A percentile compares a stretch with the other conserved stretches of the same genome.
These are phyloP conservation scores for Tamias sibiricus DNA, from an alignment of 2,113 vertebrate genomes.

Conservation along the genomic window DNA sequence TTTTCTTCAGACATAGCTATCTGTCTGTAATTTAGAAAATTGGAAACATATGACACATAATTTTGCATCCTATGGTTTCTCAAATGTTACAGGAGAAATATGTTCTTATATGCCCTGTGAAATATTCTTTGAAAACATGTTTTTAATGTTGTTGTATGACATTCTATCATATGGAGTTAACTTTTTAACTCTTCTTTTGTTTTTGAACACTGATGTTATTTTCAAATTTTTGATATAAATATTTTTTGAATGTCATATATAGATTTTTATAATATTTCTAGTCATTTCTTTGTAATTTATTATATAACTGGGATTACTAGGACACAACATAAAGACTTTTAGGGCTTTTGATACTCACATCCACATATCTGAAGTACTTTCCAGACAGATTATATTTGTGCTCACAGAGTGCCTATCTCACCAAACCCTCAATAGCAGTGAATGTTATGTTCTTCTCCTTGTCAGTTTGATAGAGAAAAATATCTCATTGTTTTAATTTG, in stretches of 20 bases:
- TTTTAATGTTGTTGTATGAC: neutral
- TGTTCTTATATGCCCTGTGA: neutral
- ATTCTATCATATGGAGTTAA: neutral
- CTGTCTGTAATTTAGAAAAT: conserved; percentile 25
- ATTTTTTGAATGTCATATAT: neutral
- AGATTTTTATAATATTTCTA: neutral
- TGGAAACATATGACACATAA: neutral
- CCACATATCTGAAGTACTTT: neutral
- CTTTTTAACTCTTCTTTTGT: neutral
- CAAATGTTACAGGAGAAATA: conserved; percentile 9
- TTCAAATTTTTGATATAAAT: conserved; percentile 36
- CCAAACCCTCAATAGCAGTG: neutral
- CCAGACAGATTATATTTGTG: neutral
- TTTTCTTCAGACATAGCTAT: neutral
- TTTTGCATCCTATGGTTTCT: conserved; percentile 29
- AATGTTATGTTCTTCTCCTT: neutral
- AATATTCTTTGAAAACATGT: neutral
- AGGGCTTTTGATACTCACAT: neutral
- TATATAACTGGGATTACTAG: neutral
- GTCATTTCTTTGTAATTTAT: neutral
- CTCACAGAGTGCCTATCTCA: neutral
- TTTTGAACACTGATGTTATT: neutral
- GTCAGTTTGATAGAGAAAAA: neutral
- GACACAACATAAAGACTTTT: neutral
- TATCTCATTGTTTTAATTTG: neutral